Evolutionary conservation across 2,113 vertebrate genomes (phyloP).

Genomic region (Pterophyllum scalare): DNA sequence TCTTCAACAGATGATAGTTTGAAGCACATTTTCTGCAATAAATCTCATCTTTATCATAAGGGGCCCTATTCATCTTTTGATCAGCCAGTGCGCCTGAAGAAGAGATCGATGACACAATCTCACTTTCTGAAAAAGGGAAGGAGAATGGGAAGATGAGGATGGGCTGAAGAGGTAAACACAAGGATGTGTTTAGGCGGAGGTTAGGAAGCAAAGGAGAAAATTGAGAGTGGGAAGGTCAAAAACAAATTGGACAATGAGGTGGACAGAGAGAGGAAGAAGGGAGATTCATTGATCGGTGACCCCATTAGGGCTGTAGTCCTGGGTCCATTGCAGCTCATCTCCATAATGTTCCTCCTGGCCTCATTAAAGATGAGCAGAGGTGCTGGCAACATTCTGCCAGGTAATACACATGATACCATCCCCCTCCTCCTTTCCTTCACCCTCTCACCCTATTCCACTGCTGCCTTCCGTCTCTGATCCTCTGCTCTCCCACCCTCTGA

Average conservation of each 20-base stretch:
- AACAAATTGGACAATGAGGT: constrained; percentile 18
- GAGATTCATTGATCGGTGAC: constrained; percentile 42
- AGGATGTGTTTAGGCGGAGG: constrained; percentile 1
- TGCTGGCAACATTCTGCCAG: constrained; percentile 45
- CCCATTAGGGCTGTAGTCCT: constrained; percentile 42
- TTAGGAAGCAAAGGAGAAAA: constrained; percentile 25
- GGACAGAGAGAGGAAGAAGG: constrained; percentile 6
- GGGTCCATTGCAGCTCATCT: constrained; percentile 69
- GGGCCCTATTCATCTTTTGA: constrained; percentile 54
- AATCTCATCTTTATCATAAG: constrained; percentile 52
- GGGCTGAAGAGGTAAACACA: constrained; percentile 7
- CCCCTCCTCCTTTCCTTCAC: constrained; percentile 7
- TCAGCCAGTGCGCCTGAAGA: constrained; percentile 46
- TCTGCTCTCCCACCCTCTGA: constrained; percentile 30
- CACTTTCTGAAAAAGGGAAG: background rate
- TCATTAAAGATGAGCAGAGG: constrained; percentile 64
- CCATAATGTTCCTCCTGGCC: constrained; percentile 71
- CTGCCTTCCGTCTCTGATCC: constrained; percentile 15
- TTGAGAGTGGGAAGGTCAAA: constrained; percentile 18
- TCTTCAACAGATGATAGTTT: constrained; percentile 37
- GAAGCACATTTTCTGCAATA: constrained; percentile 29
- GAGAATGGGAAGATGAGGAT: constrained; percentile 22
- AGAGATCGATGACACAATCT: constrained; percentile 49
- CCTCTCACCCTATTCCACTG: background rate
- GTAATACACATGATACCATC: constrained; percentile 43